Conservation (phyloP, 2,888 invertebrate genomes). For the Nycteola revayana region DNA sequence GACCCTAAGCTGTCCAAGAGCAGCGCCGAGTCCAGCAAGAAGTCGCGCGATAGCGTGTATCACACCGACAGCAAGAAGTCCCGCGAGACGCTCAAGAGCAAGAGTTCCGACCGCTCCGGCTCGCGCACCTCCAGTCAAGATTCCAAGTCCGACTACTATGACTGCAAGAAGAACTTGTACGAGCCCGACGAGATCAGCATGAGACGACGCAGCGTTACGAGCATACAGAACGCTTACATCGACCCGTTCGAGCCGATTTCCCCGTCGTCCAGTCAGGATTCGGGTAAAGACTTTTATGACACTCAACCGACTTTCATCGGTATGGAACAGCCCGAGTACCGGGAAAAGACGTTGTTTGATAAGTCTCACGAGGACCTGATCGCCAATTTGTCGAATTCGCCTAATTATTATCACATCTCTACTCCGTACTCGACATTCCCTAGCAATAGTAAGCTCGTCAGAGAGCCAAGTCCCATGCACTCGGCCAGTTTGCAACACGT, state of each 20-base stretch:
- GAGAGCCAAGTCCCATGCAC: conserved; percentile 83
- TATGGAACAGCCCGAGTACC: conserved; percentile 71
- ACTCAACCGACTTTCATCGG: conserved; percentile 71
- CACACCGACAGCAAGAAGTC: conserved; percentile 86
- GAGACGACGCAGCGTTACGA: conserved; percentile 57
- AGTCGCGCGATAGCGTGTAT: conserved; percentile 84
- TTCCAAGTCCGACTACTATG: conserved; percentile 87
- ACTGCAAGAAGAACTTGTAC: conserved; percentile 81
- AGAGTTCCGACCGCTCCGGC: conserved; percentile 82
- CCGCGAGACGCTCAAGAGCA: conserved; percentile 83
- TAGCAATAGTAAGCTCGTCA: conserved; percentile 78
- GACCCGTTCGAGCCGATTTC: conserved; percentile 76
- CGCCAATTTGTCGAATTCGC: conserved; percentile 73
- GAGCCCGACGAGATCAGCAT: conserved; percentile 60
- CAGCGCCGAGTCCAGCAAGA: conserved; percentile 84
- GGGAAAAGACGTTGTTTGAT: conserved; percentile 76
- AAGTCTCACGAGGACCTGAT: conserved; percentile 84
- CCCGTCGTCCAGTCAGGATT: conserved; percentile 86
- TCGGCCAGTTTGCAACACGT: conserved; percentile 87
- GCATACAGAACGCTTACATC: conserved; percentile 64
- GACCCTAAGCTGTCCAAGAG: conserved; percentile 85
- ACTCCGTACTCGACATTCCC: conserved; percentile 85
- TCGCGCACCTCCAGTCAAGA: conserved; percentile 87
- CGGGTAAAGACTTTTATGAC: conserved; percentile 84
- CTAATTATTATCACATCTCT: conserved; percentile 79